These are phyloP conservation scores for Pristionchus entomophagus DNA, from an alignment of 2,888 invertebrate genomes.

Conservation along the genomic window DNA sequence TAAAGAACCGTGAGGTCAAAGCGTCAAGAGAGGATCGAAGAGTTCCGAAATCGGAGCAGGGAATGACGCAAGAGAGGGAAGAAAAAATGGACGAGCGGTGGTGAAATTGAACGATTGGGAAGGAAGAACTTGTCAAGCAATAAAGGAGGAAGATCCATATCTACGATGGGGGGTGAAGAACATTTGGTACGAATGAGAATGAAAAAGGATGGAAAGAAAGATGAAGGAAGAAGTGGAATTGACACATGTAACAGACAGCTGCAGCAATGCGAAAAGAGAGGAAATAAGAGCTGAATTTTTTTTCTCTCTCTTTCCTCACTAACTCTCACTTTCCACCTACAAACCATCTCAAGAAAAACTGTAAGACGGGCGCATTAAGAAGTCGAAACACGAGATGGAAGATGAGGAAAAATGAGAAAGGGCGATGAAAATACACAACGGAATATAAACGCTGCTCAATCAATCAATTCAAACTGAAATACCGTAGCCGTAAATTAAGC, in stretches of 20 bases:
- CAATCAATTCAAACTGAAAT: background rate
- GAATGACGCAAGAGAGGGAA: background rate
- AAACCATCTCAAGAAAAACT: slow-evolving; percentile 11
- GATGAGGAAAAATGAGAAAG: background rate
- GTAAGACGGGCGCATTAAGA: background rate
- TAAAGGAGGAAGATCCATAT: slow-evolving; percentile 37
- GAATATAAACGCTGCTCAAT: background rate
- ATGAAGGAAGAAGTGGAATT: slow-evolving; percentile 32
- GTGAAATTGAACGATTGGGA: slow-evolving; percentile 33
- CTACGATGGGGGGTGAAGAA: slow-evolving; percentile 38
- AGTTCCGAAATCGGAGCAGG: background rate
- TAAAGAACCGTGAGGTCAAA: slow-evolving; percentile 8
- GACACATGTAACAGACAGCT: slow-evolving; percentile 27
- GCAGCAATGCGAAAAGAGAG: background rate
- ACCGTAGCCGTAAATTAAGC: background rate
- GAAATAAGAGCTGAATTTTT: background rate
- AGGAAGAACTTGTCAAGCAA: slow-evolving; percentile 29
- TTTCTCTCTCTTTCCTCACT: slow-evolving; percentile 1
- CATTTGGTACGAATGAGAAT: slow-evolving; percentile 40
- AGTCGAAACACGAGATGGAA: background rate
- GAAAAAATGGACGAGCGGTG: background rate
- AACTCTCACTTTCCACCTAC: slow-evolving; percentile 33
- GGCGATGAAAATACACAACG: background rate
- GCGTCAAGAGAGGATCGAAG: background rate
- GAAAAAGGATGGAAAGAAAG: slow-evolving; percentile 30